These are phyloP conservation scores for Morpho helenor DNA, from an alignment of 2,888 invertebrate genomes.

Conservation along the genomic window DNA sequence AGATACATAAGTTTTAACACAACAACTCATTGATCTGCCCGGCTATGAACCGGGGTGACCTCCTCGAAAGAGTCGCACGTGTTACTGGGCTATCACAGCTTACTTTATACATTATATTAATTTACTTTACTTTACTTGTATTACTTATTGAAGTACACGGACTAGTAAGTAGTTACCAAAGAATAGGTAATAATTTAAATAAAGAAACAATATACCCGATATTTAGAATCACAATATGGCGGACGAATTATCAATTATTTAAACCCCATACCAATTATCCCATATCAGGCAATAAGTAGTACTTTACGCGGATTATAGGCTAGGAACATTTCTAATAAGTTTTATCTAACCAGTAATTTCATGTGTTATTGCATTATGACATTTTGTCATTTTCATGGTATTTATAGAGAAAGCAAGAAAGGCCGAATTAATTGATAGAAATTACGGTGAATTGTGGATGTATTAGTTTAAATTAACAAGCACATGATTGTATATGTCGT, in stretches of 20 bases:
- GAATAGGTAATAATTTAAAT: too few species aligned
- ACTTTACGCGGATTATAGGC: constrained; percentile 24
- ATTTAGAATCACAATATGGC: constrained; percentile 33
- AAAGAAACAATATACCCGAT: constrained; percentile 22
- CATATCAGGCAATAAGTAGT: constrained; percentile 11
- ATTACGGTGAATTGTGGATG: background rate
- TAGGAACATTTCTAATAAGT: constrained; percentile 5
- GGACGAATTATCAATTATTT: constrained; percentile 29
- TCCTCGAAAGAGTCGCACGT: too few species aligned
- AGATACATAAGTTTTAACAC: too few species aligned
- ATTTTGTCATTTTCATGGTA: constrained; percentile 1
- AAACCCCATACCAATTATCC: constrained; percentile 28
- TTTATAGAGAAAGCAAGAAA: background rate
- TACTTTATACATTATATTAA: too few species aligned
- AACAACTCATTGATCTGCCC: too few species aligned
- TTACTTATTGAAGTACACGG: too few species aligned
- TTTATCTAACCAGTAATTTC: background rate
- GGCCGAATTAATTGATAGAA: constrained; percentile 2
- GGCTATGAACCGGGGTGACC: too few species aligned
- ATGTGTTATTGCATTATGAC: constrained; percentile 6
- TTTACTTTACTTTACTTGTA: too few species aligned
- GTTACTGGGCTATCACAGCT: too few species aligned
- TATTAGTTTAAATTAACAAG: background rate
- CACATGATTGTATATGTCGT: too few species aligned
- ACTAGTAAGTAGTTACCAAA: too few species aligned